Evolutionary conservation across 2,888 invertebrate species (phyloP).

Genomic region (Agrotis clavis): DNA sequence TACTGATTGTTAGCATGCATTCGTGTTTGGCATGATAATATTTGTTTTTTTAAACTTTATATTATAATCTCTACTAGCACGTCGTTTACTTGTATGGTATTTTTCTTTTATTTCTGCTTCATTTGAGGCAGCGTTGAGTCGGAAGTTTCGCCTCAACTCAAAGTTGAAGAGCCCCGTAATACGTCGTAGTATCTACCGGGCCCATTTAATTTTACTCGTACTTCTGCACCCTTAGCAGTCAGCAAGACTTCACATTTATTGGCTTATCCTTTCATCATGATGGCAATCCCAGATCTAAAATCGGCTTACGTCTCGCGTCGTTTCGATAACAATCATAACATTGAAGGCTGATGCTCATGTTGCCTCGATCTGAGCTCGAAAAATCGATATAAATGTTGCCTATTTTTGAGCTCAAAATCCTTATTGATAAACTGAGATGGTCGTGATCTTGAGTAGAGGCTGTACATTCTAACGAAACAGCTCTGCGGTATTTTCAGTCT

Average conservation of each 20-base stretch:
- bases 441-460: too few relatives aligned
- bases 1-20: neutral
- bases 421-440: neutral
- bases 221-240: too few relatives aligned
- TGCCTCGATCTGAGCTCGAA: too few relatives aligned
- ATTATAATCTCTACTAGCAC: neutral
- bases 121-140: neutral
- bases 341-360: neutral
- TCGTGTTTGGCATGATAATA: constrained; percentile 19
- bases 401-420: neutral
- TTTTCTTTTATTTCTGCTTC: neutral
- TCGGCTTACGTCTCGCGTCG: too few relatives aligned
- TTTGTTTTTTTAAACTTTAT: neutral
- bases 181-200: too few relatives aligned
- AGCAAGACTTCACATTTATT: too few relatives aligned
- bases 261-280: too few relatives aligned
- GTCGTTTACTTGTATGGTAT: neutral
- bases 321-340: too few relatives aligned
- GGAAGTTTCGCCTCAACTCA: neutral
- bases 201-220: too few relatives aligned
- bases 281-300: too few relatives aligned
- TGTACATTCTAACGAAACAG: neutral
- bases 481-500: too few relatives aligned
- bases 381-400: neutral
- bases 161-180: neutral